A percentile compares a stretch with the other conserved stretches of the same genome.
phyloP scores from a whole-genome alignment of 2,888 invertebrate genomes.

The Hirtodrosophila confusa region DNA sequence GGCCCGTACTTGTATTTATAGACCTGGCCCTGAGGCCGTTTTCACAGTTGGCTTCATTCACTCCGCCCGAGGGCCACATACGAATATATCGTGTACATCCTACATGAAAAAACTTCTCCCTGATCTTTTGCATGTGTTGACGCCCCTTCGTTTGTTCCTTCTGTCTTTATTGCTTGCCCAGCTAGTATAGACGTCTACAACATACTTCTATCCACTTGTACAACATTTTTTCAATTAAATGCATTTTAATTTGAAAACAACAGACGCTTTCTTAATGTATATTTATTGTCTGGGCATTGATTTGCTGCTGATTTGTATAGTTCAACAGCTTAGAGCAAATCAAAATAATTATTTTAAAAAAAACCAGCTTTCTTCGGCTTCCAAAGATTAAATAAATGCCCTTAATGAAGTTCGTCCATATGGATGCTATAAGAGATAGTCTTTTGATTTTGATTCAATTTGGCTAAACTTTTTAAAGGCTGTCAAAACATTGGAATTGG shows the following conservation, averaged over 20 bases:
- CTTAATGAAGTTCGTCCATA: not conserved
- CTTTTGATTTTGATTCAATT: too few species aligned
- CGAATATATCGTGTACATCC: too few species aligned
- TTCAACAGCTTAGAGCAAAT: conserved; percentile 8
- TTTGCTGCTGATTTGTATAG: conserved; percentile 20
- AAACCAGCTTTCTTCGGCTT: too few species aligned
- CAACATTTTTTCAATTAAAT: conserved; percentile 62
- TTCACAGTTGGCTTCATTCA: conserved; percentile 63
- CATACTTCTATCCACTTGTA: conserved; percentile 43
- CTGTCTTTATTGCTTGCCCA: conserved; percentile 20
- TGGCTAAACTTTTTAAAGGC: too few species aligned
- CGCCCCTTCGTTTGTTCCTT: conserved; percentile 39
- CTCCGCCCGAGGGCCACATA: conserved; percentile 9
- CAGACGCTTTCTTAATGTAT: conserved; percentile 16
- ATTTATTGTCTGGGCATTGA: conserved; percentile 19
- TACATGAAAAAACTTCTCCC: conserved; percentile 19
- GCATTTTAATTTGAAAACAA: conserved; percentile 51
- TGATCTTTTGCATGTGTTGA: conserved; percentile 54
- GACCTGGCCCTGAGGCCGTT: conserved; percentile 53
- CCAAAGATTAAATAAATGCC: too few species aligned
- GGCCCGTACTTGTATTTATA: conserved; percentile 41
- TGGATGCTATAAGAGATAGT: not conserved
- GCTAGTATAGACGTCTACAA: conserved; percentile 34
- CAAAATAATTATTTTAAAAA: too few species aligned
- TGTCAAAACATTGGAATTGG: too few species aligned